Base-by-base conservation (phyloP, 2,113 vertebrate species). In the Rhinolophus ferrumequinum region DNA sequence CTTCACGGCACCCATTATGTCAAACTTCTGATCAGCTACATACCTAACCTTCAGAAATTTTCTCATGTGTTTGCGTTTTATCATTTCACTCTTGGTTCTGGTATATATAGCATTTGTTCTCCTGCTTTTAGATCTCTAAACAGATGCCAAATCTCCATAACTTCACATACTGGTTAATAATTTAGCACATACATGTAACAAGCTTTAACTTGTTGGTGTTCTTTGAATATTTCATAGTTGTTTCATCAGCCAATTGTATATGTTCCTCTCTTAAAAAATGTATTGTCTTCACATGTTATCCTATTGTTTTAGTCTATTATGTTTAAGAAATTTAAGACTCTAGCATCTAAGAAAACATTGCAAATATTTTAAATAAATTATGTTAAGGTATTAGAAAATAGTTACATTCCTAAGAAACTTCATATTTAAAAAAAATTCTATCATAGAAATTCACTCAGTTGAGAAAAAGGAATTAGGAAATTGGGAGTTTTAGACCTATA, bases 361-460 rank as follows among this genome's bases (percentile, higher is more conserved):
- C 52, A 60, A 47, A 79, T 50, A 7, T 77, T 90, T 89, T 84
- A 95, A 90, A 80, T 72, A 76, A 2, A 52, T 7, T 50, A 41
- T 54, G 21, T 73, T 62, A 87, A 90, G 11, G 28, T 94, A 14
- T 52, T 56, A 70, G n/a, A 84, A 95, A 81, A 60, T 47, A 96
- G 73, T 22, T 38, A 22, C 0, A 21, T 54, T 76, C 7, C 35
- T 81, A 70, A 85, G 38, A 90, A 92, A 81, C 85, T 6, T 30
- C 9, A 26, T 16, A 91, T 44, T 95, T 93, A 85, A 19, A 5
- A 47, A 89, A 93, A 85, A 21, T 44, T 72, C 26, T 56, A 24
- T 33, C 4, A 91, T 82, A 73, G 44, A 75, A 56, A 11, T 76
- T 24, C 15, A 92, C 41, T 86, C 28, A 14, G 10, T 64, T 14